Conservation (phyloP, 2,888 invertebrate genomes). For the Alentia gelatinosa region DNA sequence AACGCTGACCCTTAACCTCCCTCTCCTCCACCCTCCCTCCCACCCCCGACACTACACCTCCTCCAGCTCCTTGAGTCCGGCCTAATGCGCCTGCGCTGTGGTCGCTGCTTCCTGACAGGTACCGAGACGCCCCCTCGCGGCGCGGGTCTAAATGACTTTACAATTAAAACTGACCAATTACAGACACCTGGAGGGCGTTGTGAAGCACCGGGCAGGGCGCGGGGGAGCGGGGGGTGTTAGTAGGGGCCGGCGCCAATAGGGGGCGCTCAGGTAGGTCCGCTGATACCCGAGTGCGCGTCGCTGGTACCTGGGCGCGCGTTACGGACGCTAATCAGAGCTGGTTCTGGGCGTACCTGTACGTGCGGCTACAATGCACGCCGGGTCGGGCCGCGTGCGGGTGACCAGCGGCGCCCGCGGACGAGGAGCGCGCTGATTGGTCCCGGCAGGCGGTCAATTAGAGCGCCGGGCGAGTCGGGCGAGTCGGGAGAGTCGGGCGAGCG, state of each 20-base stretch:
- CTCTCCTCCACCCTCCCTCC: not conserved
- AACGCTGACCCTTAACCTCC: not conserved
- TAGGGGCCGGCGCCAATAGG: not conserved
- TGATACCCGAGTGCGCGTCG: not conserved
- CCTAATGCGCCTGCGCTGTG: not conserved
- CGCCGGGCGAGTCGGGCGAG: too few relatives aligned
- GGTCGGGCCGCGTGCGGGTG: not conserved
- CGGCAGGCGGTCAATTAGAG: not conserved
- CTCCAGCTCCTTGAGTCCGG: not conserved
- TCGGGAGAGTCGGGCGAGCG: too few relatives aligned
- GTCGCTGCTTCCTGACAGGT: not conserved
- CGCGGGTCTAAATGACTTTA: not conserved
- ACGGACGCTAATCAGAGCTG: not conserved
- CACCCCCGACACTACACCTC: too few relatives aligned
- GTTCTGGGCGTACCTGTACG: not conserved
- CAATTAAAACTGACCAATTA: conserved; percentile 22
- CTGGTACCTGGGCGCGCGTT: not conserved
- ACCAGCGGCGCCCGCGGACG: not conserved
- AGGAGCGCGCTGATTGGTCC: not conserved
- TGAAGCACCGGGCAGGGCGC: not conserved
- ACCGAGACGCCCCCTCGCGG: not conserved
- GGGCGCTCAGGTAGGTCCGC: not conserved
- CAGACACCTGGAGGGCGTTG: not conserved
- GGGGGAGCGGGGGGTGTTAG: not conserved
- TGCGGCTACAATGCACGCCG: not conserved